Percentiles rank a stretch among this genome's conserved stretches.
Conservation (phyloP, 2,888 invertebrate genomes). For the Lochmaea capreae region DNA sequence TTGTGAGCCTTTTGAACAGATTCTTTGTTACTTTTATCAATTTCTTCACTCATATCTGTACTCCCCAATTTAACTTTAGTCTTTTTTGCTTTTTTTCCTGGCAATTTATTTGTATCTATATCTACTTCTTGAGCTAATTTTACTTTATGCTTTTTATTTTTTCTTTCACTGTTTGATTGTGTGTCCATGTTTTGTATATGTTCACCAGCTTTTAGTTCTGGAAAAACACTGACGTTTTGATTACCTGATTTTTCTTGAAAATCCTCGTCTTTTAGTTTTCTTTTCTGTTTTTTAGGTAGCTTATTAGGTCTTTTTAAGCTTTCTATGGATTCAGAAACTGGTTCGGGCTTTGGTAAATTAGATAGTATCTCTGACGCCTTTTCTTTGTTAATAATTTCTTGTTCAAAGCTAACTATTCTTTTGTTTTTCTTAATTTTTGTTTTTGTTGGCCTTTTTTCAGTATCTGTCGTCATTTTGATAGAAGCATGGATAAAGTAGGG, state of each 20-base stretch:
- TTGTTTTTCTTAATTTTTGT: conserved; percentile 37
- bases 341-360: background rate
- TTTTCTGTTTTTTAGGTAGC: conserved; percentile 15
- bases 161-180: background rate
- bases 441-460: conserved; percentile 7
- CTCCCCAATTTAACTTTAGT: background rate
- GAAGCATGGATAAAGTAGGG: background rate
- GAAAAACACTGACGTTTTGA: background rate
- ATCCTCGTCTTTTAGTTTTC: background rate
- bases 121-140: no score
- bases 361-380: conserved; percentile 38
- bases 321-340: conserved; percentile 18
- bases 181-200: background rate
- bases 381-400: conserved; percentile 48
- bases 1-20: background rate
- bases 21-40: conserved; percentile 5
- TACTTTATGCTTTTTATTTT: background rate
- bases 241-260: conserved; percentile 1
- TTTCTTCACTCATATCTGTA: background rate
- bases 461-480: conserved; percentile 17
- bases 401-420: conserved; percentile 44
- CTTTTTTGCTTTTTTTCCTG: background rate
- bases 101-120: background rate
- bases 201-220: background rate
- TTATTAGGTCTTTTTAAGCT: background rate